phyloP scores from a whole-genome alignment of 92 coral and sea anemone species.

The Virgularia gustaviana region DNA sequence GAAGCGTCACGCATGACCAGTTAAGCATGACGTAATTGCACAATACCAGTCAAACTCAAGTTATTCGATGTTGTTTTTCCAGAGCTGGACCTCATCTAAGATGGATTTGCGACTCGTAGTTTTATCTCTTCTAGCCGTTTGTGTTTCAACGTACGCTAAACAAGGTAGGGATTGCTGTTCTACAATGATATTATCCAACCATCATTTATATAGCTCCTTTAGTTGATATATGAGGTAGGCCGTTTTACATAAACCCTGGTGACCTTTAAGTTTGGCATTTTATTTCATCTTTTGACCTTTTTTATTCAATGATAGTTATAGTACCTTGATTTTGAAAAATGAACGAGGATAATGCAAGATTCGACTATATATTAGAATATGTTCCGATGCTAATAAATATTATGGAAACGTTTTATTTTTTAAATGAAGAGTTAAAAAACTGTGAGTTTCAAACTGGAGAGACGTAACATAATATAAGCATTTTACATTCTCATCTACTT shows the following conservation, averaged over 20 bases:
- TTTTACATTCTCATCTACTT: neutral
- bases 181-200: neutral
- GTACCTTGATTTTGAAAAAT: too few species aligned
- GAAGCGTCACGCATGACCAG: constrained; percentile 21
- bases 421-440: too few species aligned
- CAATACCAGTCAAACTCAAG: constrained; percentile 20
- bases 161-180: constrained; percentile 5
- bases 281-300: too few species aligned
- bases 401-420: too few species aligned
- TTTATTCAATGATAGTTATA: too few species aligned
- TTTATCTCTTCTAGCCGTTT: constrained; percentile 14
- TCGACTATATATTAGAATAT: too few species aligned
- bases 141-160: constrained; percentile 32
- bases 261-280: too few species aligned
- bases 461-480: neutral
- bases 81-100: constrained; percentile 30
- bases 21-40: constrained; percentile 26
- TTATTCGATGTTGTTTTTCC: constrained; percentile 17
- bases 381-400: too few species aligned
- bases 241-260: too few species aligned
- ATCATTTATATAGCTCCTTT: neutral
- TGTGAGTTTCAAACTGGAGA: too few species aligned
- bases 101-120: constrained; percentile 32
- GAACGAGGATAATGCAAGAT: too few species aligned
- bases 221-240: neutral